Evolutionary conservation across 1,140 invertebrate species (phyloP), one percentile per base, ranked within the genome.

Genomic region (Schmidtea mediterranea): DNA sequence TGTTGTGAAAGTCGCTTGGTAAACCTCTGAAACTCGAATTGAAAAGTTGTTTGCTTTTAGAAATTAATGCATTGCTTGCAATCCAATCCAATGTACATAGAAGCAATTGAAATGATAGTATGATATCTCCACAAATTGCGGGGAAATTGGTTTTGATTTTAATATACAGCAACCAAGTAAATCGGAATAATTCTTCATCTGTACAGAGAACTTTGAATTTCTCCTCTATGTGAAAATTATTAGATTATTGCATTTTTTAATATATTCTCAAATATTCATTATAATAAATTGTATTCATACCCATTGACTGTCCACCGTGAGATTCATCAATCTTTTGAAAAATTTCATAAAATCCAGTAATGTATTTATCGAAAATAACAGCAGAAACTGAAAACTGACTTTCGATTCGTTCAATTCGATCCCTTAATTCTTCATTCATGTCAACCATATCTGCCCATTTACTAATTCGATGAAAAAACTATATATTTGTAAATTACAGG

Each of bases 391-490:
- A 76, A 72, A 94, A 94, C 58, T 86, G 90, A 46, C 77, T 73
- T 58, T 94, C 79, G 43, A 95, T 63, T 50, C 75, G 73, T 45
- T 82, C 76, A 45, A 95, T 78, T 64, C 80, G 81, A 18, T 76
- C 72, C 49, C 76, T 71, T 57, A 92, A 83, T 39, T 82, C 78
- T 53, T 76, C 73, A 0, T 80, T 72, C 60, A 89, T 72, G 53
- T 77, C 77, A 0, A 81, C 76, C 83, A 95, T 90, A 55, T 87
- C 81, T 40, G 79, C 76, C 89, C 89, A 95, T 58, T 79, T 79
- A 60, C 82, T 81, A 57, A 86, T 87, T 68, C 92, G 94, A 41
- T 74, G 75, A 61, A 94, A 90, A 69, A 97, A 97, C 54, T 92
- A 70, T n/a, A n/a, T n/a, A n/a, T n/a, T n/a, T n/a, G 53, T 51